phyloP scores from a whole-genome alignment of 2,113 vertebrate species.

The Actinemys pallida region DNA sequence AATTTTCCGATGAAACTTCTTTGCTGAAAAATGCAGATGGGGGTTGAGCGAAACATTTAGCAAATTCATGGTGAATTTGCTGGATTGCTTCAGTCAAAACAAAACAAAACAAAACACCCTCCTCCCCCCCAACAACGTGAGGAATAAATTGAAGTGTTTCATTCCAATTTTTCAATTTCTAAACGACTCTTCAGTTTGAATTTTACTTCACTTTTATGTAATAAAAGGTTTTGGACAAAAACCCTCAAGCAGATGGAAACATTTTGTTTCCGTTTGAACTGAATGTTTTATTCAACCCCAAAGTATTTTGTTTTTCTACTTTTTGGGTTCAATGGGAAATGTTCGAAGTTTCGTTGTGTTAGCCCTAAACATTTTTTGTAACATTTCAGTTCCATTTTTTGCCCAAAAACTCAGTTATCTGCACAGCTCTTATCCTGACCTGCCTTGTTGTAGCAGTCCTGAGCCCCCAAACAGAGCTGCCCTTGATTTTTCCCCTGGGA shows the following conservation, averaged over 20 bases:
- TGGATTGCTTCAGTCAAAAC: neutral
- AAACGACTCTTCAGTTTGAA: neutral
- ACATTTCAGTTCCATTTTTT: neutral
- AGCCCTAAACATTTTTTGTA: neutral
- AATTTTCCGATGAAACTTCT: neutral
- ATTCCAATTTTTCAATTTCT: neutral
- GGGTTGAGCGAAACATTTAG: neutral
- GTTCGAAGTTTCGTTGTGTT: neutral
- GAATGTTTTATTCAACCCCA: neutral
- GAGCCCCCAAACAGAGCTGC: neutral
- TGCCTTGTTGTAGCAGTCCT: neutral
- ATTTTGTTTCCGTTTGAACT: neutral
- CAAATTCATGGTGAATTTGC: neutral
- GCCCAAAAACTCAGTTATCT: neutral
- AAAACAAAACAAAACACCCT: neutral
- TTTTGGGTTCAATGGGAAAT: neutral
- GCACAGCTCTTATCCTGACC: neutral
- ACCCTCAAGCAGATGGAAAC: too few species aligned
- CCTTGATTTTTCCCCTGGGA: neutral
- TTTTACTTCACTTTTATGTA: neutral
- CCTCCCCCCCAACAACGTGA: neutral
- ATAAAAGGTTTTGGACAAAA: neutral
- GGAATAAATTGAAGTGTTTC: neutral
- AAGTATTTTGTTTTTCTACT: neutral
- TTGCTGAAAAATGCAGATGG: neutral